These are phyloP conservation scores for Eilema caniola DNA, from an alignment of 2,888 invertebrate species.

Conservation along the genomic window DNA sequence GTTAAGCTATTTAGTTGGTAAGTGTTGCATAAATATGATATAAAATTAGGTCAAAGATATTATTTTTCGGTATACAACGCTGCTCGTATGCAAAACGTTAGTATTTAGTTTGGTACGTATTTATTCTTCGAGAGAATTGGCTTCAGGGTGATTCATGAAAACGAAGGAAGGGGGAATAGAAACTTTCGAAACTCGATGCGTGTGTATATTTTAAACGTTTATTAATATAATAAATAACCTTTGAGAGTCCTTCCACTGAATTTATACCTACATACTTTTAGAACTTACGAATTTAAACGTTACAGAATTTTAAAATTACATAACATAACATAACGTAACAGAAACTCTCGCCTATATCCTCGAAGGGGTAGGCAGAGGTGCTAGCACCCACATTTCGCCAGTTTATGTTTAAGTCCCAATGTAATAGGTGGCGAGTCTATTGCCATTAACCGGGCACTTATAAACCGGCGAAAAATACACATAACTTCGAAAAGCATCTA, in stretches of 20 bases:
- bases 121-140: not conserved
- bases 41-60: not conserved
- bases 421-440: no score
- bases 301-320: no score
- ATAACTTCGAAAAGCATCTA: no score
- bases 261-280: not conserved
- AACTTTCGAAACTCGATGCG: not conserved
- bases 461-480: no score
- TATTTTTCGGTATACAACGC: not conserved
- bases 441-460: no score
- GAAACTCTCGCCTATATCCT: no score
- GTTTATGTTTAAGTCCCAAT: no score
- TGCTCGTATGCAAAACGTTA: not conserved
- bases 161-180: not conserved
- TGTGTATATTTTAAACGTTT: not conserved
- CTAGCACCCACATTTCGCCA: no score
- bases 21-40: not conserved
- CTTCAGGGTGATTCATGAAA: not conserved
- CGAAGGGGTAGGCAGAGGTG: no score
- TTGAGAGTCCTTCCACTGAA: no score
- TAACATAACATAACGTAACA: no score
- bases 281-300: not conserved
- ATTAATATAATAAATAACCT: no score
- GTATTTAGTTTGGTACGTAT: not conserved
- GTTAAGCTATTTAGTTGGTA: not conserved